These are phyloP conservation scores for Echeneis naucrates DNA, from an alignment of 2,797 vertebrate genomes.

Conservation along the genomic window DNA sequence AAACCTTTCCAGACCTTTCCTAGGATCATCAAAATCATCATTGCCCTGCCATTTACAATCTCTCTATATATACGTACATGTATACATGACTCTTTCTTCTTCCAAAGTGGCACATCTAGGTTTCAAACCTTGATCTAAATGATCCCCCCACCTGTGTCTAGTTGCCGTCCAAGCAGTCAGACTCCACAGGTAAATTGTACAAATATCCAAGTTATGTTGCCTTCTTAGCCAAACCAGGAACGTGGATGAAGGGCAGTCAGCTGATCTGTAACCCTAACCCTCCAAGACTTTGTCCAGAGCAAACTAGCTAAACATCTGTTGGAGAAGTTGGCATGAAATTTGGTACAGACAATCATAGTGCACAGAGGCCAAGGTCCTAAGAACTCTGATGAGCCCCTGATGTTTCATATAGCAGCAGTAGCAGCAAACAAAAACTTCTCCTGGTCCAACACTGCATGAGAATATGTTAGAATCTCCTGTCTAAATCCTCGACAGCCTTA, in stretches of 20 bases:
- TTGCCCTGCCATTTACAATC: slow-evolving; percentile 25
- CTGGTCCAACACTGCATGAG: not conserved
- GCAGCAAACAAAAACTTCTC: not conserved
- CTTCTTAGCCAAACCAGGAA: not conserved
- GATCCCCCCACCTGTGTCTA: not conserved
- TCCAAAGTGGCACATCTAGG: slow-evolving; percentile 4
- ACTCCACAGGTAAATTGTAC: slow-evolving; percentile 2
- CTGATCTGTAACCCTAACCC: not conserved
- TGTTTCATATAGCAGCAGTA: not conserved
- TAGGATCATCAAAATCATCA: slow-evolving; percentile 38
- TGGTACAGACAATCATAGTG: slow-evolving; percentile 1
- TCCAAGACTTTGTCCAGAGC: slow-evolving; percentile 10
- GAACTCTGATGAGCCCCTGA: slow-evolving; percentile 6
- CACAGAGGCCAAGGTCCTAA: slow-evolving; percentile 15
- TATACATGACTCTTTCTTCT: too few relatives aligned
- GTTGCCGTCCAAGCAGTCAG: slow-evolving; percentile 1
- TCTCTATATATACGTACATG: too few relatives aligned
- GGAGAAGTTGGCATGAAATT: not conserved
- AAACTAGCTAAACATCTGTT: not conserved
- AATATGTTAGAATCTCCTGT: not conserved
- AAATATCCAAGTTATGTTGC: slow-evolving; percentile 18
- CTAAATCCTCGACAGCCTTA: not conserved
- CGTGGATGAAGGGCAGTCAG: not conserved
- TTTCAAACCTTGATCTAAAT: not conserved
- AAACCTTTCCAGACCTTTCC: slow-evolving; percentile 37